Base-by-base conservation (phyloP, 1,140 invertebrate genomes). In the Macrostomum lignano region DNA sequence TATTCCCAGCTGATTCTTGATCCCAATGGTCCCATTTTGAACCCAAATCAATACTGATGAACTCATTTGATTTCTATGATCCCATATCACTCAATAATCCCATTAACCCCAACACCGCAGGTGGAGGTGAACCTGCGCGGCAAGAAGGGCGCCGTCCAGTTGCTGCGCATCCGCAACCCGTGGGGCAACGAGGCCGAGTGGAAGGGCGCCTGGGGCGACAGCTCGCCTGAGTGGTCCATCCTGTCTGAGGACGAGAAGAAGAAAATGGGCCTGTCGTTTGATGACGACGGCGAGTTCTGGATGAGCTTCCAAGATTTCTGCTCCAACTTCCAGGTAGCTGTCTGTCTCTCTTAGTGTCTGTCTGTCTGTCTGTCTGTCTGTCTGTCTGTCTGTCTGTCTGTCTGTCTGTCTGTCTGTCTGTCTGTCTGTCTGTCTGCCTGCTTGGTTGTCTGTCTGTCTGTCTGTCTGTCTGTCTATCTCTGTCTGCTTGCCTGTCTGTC, bases 211-310 rank as follows among this genome's bases (percentile, higher is more conserved):
- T 66, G 65, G 65, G 51, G 52, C 46, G 62, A 65, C 38, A 60
- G 58, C 30, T 58, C 61, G 38, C 49, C 49, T 50, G 70, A 72
- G 52, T 65, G 62, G 62, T 70, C 70, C 64, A 67, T 48, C 37
- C 50, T 65, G 7, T 49, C 57, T 31, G 46, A 51, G 11, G 42
- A 51, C 1, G 54, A 47, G 14, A 58, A 55, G 40, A 21, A 46
- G 25, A 39, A 42, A 10, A 39, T 64, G 15, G 45, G 47, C 4
- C 31, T 50, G 11, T 38, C 46, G 23, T 64, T 42, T 64, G 61
- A 58, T n/a, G 65, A 73, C 26, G 88, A 98, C 51, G 88, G 88
- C 23, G 88, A 98, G 60, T 98, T 96, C 57, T 98, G 88, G 88
- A 58, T 58, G 55, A 44, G 52, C 3, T 52, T 47, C 38, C 46